Evolutionary conservation across 53 echinoderm and acorn worm genomes (phyloP).

Genomic region (Paracentrotus lividus): DNA sequence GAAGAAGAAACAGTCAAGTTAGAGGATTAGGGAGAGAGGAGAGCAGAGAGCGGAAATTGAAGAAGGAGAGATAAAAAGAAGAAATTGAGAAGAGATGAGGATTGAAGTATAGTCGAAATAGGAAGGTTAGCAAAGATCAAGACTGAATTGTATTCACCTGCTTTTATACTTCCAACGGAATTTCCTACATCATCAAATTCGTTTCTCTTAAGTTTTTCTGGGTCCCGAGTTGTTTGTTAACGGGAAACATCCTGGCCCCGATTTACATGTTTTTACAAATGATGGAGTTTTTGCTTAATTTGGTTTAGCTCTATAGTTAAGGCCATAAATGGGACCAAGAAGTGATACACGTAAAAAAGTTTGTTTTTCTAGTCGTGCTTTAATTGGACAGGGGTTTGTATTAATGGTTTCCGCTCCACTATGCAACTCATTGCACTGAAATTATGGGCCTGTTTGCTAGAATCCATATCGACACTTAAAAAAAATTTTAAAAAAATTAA

Average conservation of each 20-base stretch:
- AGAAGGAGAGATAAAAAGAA: neutral
- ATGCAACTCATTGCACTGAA: neutral
- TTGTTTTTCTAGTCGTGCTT: neutral
- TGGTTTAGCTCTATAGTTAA: neutral
- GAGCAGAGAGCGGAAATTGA: neutral
- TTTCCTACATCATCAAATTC: neutral
- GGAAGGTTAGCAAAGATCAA: neutral
- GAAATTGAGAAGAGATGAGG: neutral
- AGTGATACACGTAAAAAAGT: neutral
- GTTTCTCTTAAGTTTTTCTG: neutral
- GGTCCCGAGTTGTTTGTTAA: neutral
- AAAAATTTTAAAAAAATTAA: no score
- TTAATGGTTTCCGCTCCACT: constrained; percentile 6
- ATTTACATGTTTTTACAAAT: neutral
- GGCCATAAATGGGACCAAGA: neutral
- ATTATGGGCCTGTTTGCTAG: neutral
- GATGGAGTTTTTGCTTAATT: neutral
- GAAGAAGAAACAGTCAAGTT: neutral
- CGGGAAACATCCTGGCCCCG: neutral
- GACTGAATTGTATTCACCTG: neutral
- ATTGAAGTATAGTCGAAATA: no score
- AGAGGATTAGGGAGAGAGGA: neutral
- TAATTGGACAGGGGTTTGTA: neutral
- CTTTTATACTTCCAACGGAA: neutral
- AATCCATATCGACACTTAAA: neutral